Percentiles rank a stretch among this genome's conserved stretches.
Evolutionary conservation across 2,888 invertebrate species (phyloP).

Genomic region (Coremacera marginata): DNA sequence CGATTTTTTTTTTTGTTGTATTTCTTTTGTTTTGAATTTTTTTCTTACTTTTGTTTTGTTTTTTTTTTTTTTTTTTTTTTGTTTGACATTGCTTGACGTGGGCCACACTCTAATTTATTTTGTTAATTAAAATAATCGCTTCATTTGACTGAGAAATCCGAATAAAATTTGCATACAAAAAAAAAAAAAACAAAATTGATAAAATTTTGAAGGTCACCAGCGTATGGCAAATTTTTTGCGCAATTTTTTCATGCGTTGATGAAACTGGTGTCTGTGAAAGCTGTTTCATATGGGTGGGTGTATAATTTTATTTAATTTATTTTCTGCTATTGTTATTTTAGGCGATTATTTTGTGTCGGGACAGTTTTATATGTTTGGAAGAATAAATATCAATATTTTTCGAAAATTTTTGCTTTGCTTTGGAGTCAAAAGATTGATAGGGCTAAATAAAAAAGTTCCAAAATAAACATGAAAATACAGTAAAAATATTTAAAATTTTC

Average conservation of each 20-base stretch:
- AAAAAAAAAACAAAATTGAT: background rate
- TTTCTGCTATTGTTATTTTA: too few relatives aligned
- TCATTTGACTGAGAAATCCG: background rate
- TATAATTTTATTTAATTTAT: too few relatives aligned
- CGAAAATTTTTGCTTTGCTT: too few relatives aligned
- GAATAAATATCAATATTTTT: too few relatives aligned
- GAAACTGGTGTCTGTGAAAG: background rate
- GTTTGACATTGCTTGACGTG: background rate
- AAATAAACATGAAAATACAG: too few relatives aligned
- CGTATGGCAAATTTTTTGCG: background rate
- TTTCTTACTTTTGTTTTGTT: background rate
- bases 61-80: background rate
- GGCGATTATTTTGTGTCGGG: too few relatives aligned
- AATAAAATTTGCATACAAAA: background rate
- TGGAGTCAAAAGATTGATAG: too few relatives aligned
- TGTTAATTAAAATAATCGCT: constrained; percentile 4
- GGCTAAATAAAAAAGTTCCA: too few relatives aligned
- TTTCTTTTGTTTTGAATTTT: background rate
- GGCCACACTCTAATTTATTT: constrained; percentile 9
- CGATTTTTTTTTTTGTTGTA: background rate
- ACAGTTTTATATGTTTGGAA: too few relatives aligned
- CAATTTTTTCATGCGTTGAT: background rate
- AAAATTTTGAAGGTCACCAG: background rate
- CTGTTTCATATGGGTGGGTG: too few relatives aligned
- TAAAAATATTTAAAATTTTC: too few relatives aligned